phyloP scores from a whole-genome alignment of 1,140 invertebrate genomes.

The Mizuhopecten yessoensis region DNA sequence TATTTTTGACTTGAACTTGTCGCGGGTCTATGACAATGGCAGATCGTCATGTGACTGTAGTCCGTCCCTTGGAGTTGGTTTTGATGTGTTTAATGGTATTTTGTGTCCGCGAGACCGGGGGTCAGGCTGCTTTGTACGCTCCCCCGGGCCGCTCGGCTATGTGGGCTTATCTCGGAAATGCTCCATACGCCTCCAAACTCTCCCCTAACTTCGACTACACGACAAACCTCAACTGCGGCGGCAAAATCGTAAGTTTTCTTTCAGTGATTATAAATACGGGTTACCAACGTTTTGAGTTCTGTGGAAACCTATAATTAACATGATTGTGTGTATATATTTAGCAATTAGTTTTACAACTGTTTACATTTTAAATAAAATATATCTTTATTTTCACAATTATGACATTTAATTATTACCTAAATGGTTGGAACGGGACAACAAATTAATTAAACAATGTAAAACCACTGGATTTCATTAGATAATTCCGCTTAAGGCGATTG shows the following conservation, averaged over 20 bases:
- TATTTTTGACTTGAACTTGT: neutral
- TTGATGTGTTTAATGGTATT: neutral
- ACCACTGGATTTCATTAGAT: too few species aligned
- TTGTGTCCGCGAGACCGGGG: neutral
- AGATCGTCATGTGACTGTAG: neutral
- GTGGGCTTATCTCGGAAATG: neutral
- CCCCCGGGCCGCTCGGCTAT: neutral
- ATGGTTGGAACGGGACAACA: too few species aligned
- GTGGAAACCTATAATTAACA: too few species aligned
- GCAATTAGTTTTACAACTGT: too few species aligned
- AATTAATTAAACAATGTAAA: too few species aligned
- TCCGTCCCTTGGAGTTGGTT: neutral
- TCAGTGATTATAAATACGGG: too few species aligned
- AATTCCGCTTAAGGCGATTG: too few species aligned
- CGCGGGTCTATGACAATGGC: neutral
- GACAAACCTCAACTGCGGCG: neutral
- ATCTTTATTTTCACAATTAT: too few species aligned
- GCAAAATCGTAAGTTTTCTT: neutral
- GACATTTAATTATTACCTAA: too few species aligned
- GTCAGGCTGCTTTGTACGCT: neutral
- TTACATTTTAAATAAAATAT: too few species aligned
- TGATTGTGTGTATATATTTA: too few species aligned
- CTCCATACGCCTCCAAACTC: neutral
- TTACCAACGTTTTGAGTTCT: too few species aligned
- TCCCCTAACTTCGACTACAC: constrained; percentile 7